These are phyloP conservation scores for Hofmannophila pseudospretella DNA, from an alignment of 2,888 invertebrate genomes.

Conservation along the genomic window DNA sequence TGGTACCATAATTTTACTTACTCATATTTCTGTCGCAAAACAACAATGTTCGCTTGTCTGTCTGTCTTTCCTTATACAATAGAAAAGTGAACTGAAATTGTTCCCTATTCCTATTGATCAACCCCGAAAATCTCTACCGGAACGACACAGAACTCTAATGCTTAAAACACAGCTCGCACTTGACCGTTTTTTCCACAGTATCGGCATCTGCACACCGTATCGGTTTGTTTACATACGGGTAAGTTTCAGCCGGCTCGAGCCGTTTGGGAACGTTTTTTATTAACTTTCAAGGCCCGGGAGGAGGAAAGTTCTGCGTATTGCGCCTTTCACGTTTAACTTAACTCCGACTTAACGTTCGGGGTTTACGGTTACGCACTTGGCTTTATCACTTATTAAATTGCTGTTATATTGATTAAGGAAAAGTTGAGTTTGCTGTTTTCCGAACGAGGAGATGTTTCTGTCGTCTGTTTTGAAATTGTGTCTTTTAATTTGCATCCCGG, in stretches of 20 bases:
- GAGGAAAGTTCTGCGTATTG: conserved; percentile 36
- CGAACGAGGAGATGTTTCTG: neutral
- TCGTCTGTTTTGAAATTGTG: too few relatives aligned
- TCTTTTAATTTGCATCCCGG: too few relatives aligned
- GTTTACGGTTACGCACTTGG: conserved; percentile 48
- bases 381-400: conserved; percentile 61
- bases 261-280: conserved; percentile 71
- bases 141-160: too few relatives aligned
- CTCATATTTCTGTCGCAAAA: too few relatives aligned
- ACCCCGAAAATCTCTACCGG: too few relatives aligned
- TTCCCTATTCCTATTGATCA: too few relatives aligned
- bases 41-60: too few relatives aligned
- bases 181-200: conserved; percentile 16
- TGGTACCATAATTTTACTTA: too few relatives aligned
- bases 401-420: conserved; percentile 42
- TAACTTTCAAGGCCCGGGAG: conserved; percentile 54
- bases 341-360: conserved; percentile 51
- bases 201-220: conserved; percentile 44
- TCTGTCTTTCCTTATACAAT: too few relatives aligned
- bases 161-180: too few relatives aligned
- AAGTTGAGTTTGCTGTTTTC: neutral
- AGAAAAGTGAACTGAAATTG: too few relatives aligned
- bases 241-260: conserved; percentile 59
- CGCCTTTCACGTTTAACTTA: conserved; percentile 53
- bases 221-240: conserved; percentile 58